These are phyloP conservation scores for Porites cylindrica DNA, from an alignment of 92 coral and sea anemone genomes.

Conservation along the genomic window DNA sequence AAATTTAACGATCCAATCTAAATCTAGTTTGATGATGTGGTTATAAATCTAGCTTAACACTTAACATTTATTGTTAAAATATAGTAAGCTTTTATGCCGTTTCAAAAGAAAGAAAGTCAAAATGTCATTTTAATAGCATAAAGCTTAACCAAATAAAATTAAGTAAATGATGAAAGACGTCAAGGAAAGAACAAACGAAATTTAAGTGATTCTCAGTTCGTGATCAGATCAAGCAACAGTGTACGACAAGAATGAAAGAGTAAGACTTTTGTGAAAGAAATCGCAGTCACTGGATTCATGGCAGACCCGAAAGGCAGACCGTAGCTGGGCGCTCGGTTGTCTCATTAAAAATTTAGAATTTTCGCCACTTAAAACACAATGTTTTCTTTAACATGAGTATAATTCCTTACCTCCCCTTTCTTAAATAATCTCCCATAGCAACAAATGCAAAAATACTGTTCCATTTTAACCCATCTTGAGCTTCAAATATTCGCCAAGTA, in stretches of 20 bases:
- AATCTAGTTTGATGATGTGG: no score
- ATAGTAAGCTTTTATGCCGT: no score
- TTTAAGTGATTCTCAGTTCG: no score
- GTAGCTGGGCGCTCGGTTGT: background rate
- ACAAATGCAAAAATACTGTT: constrained; percentile 25
- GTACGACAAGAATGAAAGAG: background rate
- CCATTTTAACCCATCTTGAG: constrained; percentile 47
- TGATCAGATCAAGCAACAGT: background rate
- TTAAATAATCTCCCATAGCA: constrained; percentile 49
- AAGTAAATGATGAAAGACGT: no score
- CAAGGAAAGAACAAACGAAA: no score
- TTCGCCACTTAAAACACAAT: background rate
- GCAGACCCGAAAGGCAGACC: background rate
- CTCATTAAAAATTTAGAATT: constrained; percentile 18
- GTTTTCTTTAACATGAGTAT: background rate
- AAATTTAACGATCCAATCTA: no score
- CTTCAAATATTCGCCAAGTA: background rate
- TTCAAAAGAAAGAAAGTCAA: no score
- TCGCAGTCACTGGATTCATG: background rate
- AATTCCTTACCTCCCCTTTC: constrained; percentile 33
- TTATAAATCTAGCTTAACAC: no score
- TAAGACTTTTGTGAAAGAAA: background rate
- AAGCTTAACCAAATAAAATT: no score
- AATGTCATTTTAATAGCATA: no score
- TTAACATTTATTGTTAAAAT: no score